Conservation (phyloP, 2,113 vertebrate species). For the Cottus gobio region DNA sequence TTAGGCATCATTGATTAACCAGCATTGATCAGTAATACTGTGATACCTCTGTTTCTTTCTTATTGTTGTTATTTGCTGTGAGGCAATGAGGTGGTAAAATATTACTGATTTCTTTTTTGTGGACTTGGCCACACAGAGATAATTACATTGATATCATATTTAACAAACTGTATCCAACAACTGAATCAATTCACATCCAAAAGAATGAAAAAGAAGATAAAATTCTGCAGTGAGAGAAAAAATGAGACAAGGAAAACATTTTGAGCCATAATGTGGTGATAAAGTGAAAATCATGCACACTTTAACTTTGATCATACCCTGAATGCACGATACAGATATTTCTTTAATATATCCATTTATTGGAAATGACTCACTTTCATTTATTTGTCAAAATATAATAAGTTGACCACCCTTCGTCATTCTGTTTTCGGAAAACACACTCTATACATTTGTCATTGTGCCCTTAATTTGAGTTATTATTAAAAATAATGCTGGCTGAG, state of each 20-base stretch:
- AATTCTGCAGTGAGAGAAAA: neutral
- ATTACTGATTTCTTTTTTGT: neutral
- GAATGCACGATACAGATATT: neutral
- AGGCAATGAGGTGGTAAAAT: neutral
- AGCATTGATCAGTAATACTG: neutral
- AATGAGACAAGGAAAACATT: neutral
- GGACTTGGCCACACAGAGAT: neutral
- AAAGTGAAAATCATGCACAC: neutral
- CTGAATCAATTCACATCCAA: neutral
- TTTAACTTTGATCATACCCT: neutral
- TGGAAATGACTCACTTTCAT: neutral
- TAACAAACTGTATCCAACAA: neutral
- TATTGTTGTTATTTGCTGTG: no score
- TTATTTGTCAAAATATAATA: constrained; percentile 8
- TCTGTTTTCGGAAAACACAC: neutral
- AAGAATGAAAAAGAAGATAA: neutral
- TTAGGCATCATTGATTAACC: neutral
- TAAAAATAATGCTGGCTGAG: constrained; percentile 3
- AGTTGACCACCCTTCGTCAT: neutral
- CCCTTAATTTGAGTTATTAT: neutral
- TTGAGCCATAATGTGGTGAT: neutral
- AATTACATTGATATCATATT: neutral
- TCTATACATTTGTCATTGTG: constrained; percentile 16
- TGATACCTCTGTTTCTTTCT: neutral
- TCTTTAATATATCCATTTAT: neutral